Conservation (phyloP, 2,797 vertebrate species). For the Myiotriccus ornatus region DNA sequence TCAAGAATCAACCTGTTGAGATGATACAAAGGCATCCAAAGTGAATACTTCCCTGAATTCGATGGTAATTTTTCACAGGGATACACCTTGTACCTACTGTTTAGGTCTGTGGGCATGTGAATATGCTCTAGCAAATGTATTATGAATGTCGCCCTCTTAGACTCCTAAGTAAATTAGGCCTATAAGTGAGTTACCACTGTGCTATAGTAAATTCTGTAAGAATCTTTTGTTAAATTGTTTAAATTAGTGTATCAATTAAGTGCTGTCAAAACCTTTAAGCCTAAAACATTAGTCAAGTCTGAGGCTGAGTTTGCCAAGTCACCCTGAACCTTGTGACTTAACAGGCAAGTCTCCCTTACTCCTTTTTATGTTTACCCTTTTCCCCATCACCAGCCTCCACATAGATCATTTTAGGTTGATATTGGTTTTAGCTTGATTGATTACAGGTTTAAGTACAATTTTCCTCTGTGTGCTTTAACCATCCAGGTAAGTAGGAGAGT, state of each 20-base stretch:
- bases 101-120: not conserved
- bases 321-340: not conserved
- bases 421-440: not conserved
- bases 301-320: not conserved
- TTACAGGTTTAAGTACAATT: not conserved
- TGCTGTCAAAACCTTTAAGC: not conserved
- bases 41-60: not conserved
- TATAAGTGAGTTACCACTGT: not conserved
- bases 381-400: not conserved
- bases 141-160: not conserved
- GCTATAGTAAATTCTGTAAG: not conserved
- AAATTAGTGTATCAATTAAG: not conserved
- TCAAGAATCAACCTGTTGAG: rapidly evolving
- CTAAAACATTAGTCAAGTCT: not conserved
- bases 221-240: not conserved
- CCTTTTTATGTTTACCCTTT: not conserved
- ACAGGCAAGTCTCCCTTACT: not conserved
- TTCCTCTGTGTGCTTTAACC: not conserved
- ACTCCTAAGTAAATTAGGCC: not conserved
- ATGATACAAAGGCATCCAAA: not conserved
- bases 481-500: not conserved
- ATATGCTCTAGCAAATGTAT: not conserved
- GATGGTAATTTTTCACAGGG: not conserved
- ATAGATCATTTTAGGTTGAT: not conserved
- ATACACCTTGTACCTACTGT: not conserved